Evolutionary conservation across 2,797 vertebrate species (phyloP).

Genomic region (Sparus aurata): DNA sequence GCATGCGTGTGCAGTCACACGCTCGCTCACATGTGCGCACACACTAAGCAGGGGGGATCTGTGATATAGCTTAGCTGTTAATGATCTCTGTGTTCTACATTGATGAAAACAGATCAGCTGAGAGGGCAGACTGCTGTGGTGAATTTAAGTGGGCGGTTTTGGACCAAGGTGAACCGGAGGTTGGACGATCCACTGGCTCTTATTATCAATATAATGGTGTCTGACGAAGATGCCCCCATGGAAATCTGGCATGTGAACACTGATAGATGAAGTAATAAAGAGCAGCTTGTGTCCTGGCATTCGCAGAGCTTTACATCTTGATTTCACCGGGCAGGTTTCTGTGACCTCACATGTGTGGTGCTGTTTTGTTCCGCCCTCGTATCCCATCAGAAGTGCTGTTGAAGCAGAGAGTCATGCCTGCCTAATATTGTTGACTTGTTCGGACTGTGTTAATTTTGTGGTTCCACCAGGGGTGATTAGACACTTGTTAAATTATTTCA

Average conservation of each 20-base stretch:
- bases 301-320: background rate
- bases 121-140: constrained; percentile 74
- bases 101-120: constrained; percentile 84
- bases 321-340: no score
- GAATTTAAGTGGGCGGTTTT: constrained; percentile 79
- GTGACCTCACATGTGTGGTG: no score
- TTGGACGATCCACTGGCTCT: constrained; percentile 70
- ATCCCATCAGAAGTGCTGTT: no score
- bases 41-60: constrained; percentile 66
- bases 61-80: constrained; percentile 82
- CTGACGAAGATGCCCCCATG: constrained; percentile 70
- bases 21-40: constrained; percentile 20
- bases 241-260: constrained; percentile 64
- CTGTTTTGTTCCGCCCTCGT: no score
- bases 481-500: no score
- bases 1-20: constrained; percentile 56
- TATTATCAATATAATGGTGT: constrained; percentile 74
- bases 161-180: constrained; percentile 79
- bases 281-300: constrained; percentile 35
- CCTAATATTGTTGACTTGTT: no score
- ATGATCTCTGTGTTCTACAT: constrained; percentile 83
- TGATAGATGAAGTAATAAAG: constrained; percentile 52
- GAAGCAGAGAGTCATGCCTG: no score
- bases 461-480: no score
- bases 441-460: no score